phyloP scores from a whole-genome alignment of 2,113 vertebrate genomes.

The Tapirus terrestris region DNA sequence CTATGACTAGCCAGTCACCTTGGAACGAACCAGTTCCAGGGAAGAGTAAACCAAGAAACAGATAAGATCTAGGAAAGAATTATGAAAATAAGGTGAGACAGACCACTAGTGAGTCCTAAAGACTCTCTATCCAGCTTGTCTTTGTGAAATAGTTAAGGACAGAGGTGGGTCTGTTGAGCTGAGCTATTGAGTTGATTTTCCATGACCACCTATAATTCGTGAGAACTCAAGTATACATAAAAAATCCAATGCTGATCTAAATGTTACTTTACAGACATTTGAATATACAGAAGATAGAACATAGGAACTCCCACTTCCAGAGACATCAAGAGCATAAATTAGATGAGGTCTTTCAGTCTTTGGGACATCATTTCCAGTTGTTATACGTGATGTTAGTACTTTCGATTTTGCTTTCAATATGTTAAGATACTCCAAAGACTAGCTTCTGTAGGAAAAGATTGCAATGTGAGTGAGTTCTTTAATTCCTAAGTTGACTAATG shows the following conservation, averaged over 20 bases:
- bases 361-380: not conserved
- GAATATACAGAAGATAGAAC: not conserved
- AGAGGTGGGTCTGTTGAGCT: not conserved
- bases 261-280: not conserved
- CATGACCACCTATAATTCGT: not conserved
- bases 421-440: conserved; percentile 8
- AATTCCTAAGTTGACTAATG: not conserved
- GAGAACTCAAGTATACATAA: not conserved
- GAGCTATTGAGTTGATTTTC: not conserved
- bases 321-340: not conserved
- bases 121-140: not conserved
- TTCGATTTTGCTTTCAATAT: conserved; percentile 40
- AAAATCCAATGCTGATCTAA: not conserved
- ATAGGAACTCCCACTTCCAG: not conserved
- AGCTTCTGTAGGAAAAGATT: not conserved
- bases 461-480: not conserved
- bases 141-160: not conserved
- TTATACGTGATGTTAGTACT: not conserved
- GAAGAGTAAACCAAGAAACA: not conserved
- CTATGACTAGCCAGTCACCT: not conserved
- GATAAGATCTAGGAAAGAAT: not conserved
- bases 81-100: not conserved
- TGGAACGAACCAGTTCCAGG: not conserved
- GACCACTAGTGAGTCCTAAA: not conserved
- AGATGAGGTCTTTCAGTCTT: not conserved